Evolutionary conservation across 2,113 vertebrate genomes (phyloP), one percentile per base, ranked within the genome.

Genomic region (Eulemur rufifrons): DNA sequence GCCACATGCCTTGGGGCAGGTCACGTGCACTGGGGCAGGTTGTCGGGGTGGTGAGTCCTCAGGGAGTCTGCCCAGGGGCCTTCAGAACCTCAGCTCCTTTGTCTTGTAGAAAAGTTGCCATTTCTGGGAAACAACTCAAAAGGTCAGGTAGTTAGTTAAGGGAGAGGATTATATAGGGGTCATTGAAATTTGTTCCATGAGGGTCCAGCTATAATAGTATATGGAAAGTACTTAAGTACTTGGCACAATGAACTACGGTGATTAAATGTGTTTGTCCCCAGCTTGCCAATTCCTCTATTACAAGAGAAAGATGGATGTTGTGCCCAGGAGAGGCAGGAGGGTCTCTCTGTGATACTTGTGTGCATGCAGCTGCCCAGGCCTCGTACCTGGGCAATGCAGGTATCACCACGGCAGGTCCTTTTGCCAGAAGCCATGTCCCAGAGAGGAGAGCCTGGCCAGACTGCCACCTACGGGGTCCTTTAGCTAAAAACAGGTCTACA

Each of bases 301-400:
- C 1, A 39, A 64, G 73, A 92, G 77, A 92, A 39, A 77, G 42
- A 68, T 3, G 32, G 78, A 34, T 1, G 1, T 25, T 2, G 23
- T 52, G 2, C 64, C 68, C 7, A 1, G 68, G 64, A 82, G 64
- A 66, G 32, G 78, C 10, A 59, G 9, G 1, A 45, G 20, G 37
- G 42, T 56, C 25, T 47, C 25, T 5, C 25, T 14, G 7, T 4
- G 13, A 37, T 18, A 6, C 4, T 6, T 34, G 21, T 13, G 4
- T 39, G 20, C 21, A 9, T 13, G 47, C 45, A 74, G 50, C 76
- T 47, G 42, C 59, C 84, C 3, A 18, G 59, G 59, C 29, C n/a
- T 61, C 32, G 1, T 20, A 37, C 27, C 20, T 34, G 4, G 15
- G 45, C 37, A 83, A 12, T 0, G 0, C 15, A n/a, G 6, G 45